Percentiles rank a stretch among this genome's conserved stretches.
Evolutionary conservation across 2,113 vertebrate species (phyloP).

Genomic region (Campylomormyrus tamandua): DNA sequence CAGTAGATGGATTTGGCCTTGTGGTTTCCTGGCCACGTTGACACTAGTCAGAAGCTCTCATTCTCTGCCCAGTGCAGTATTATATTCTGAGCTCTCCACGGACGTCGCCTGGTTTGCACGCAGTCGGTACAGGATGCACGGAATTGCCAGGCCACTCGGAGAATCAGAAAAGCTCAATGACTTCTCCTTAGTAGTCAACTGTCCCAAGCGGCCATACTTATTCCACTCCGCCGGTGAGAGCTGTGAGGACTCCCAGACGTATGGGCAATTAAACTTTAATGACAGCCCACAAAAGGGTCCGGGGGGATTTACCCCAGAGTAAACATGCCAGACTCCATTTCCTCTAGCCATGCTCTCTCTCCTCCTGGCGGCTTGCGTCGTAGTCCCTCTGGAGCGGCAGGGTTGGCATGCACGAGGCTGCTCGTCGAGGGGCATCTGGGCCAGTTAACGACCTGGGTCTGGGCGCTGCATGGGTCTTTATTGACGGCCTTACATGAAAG

Average conservation of each 20-base stretch:
- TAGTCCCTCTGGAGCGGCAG: slow-evolving; percentile 4
- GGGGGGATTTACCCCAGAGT: slow-evolving; percentile 51
- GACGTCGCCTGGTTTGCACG: background rate
- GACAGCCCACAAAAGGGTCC: slow-evolving; percentile 48
- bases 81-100: background rate
- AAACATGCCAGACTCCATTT: slow-evolving; percentile 60
- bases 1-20: background rate
- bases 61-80: background rate
- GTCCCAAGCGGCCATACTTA: slow-evolving; percentile 22
- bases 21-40: background rate
- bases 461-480: background rate
- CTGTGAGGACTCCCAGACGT: slow-evolving; percentile 33
- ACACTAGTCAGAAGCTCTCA: background rate
- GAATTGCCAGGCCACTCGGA: background rate
- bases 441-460: background rate
- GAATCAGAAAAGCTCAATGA: slow-evolving; percentile 6
- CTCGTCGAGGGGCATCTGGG: background rate
- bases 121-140: background rate
- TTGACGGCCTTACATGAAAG: slow-evolving; percentile 5
- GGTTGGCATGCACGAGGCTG: background rate
- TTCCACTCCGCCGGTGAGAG: too few species aligned
- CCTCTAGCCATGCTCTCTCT: slow-evolving; percentile 37
- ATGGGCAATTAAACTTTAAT: slow-evolving; percentile 54
- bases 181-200: slow-evolving; percentile 1
- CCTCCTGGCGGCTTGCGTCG: slow-evolving; percentile 28